Conservation (phyloP, 2,113 vertebrate genomes). For the Cyanoderma ruficeps region DNA sequence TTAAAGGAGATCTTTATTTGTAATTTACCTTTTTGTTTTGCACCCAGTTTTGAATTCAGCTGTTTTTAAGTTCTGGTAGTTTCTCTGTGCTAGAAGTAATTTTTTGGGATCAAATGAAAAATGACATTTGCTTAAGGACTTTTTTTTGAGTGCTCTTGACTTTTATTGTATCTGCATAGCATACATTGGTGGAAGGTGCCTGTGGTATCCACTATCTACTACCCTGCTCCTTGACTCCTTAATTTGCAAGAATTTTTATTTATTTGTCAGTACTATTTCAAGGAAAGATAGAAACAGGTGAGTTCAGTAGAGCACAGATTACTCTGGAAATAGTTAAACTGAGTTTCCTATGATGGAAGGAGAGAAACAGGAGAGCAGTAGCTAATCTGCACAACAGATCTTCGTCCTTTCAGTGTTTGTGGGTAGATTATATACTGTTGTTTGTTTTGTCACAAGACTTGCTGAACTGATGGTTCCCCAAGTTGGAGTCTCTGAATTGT, state of each 20-base stretch:
- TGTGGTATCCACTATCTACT: background rate
- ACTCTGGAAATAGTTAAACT: background rate
- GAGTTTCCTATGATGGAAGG: background rate
- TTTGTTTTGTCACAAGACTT: background rate
- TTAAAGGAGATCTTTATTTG: background rate
- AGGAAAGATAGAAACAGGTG: background rate
- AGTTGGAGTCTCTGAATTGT: background rate
- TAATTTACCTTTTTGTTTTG: background rate
- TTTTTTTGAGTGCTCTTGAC: background rate
- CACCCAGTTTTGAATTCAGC: background rate
- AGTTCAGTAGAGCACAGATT: background rate
- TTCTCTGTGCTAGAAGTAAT: background rate
- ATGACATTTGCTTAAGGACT: background rate
- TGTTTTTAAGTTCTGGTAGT: background rate
- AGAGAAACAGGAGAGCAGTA: background rate
- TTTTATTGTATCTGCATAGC: background rate
- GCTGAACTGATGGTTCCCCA: background rate
- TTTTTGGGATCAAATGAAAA: constrained; percentile 14
- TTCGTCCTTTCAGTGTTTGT: background rate
- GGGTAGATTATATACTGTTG: background rate
- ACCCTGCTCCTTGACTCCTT: background rate
- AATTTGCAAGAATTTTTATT: background rate
- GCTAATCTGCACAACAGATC: background rate
- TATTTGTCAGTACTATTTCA: background rate
- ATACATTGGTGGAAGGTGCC: background rate